Conservation (phyloP, 2,888 invertebrate species). For the Drosophila birchii region DNA sequence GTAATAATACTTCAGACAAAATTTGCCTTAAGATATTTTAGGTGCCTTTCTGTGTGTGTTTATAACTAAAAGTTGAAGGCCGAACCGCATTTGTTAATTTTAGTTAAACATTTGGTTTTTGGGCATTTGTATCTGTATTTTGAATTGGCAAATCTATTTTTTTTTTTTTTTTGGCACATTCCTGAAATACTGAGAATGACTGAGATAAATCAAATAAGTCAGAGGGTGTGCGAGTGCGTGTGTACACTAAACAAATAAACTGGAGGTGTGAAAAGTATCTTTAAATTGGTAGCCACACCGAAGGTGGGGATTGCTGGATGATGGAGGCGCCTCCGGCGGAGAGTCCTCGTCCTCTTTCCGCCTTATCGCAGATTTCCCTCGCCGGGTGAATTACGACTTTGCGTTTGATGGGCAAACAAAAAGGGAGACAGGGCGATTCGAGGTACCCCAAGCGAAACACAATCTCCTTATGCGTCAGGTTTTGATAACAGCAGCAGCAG, state of each 20-base stretch:
- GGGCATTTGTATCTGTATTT: conserved; percentile 19
- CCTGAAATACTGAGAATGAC: conserved; percentile 29
- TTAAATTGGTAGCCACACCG: conserved; percentile 28
- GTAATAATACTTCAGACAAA: conserved; percentile 46
- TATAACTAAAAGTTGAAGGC: conserved; percentile 29
- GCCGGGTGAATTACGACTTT: conserved; percentile 50
- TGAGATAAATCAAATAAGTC: conserved; percentile 48
- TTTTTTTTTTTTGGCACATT: conserved; percentile 28
- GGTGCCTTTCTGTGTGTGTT: background rate
- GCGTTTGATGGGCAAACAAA: conserved; percentile 39
- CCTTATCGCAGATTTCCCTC: conserved; percentile 40
- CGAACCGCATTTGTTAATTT: conserved; percentile 36
- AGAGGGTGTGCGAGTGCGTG: conserved; percentile 3
- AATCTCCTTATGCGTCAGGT: conserved; percentile 62
- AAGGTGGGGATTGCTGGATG: background rate
- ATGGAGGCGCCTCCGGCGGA: conserved; percentile 29
- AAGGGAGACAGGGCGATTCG: background rate
- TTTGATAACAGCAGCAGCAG: conserved; percentile 50
- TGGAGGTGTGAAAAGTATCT: conserved; percentile 36
- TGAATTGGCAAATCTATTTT: conserved; percentile 32
- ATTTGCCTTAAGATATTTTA: conserved; percentile 30
- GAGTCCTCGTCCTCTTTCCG: background rate
- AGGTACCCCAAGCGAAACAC: conserved; percentile 26
- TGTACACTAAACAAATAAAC: conserved; percentile 41
- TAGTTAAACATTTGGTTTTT: conserved; percentile 19